Evolutionary conservation across 2,113 vertebrate species (phyloP), one percentile per base, ranked within the genome.

Genomic region (Myiagra hebetior): DNA sequence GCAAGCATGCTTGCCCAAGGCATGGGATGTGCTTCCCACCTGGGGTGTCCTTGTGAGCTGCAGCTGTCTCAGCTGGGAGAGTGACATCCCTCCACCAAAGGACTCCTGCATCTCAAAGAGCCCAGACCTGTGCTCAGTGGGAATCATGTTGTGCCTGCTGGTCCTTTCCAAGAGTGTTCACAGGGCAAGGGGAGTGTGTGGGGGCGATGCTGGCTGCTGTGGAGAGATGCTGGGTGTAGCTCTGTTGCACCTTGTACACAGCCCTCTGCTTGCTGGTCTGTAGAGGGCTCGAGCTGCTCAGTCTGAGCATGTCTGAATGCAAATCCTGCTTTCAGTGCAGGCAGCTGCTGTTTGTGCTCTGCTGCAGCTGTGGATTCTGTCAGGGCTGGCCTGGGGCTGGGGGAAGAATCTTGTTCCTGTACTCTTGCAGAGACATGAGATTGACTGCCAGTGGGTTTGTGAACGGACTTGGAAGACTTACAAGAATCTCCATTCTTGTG

Each of bases 281-380:
- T 1, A 10, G 15, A 26, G 35, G 17, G 33, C 69, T 64, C 0
- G 7, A 60, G 42, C 31, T 72, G 56, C 41, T 56, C 3, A 2
- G 5, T 10, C n/a, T 35, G 37, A 20, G 15, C 44, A 15, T 0
- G 0, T 11, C 23, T 47, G 13, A 6, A 3, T 1, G 2, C 0
- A 15, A 12, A 33, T 13, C 13, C 37, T 57, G 15, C 11, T 46
- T 26, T 28, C 0, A 3, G 41, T 26, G 27, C 2, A 2, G 35
- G 41, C n/a, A 42, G 30, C 41, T 49, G 55, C 62, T 6, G 1
- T 10, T 23, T 35, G 23, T 14, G 56, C 35, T 42, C 42, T 24
- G 70, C 28, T 49, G 15, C 68, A 6, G 21, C 31, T 3, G 2
- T 14, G 5, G 17, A 1, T 1, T 0, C 47, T 39, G 15, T 7